phyloP scores from a whole-genome alignment of 1,140 invertebrate species.

The Pissodes strobi region DNA sequence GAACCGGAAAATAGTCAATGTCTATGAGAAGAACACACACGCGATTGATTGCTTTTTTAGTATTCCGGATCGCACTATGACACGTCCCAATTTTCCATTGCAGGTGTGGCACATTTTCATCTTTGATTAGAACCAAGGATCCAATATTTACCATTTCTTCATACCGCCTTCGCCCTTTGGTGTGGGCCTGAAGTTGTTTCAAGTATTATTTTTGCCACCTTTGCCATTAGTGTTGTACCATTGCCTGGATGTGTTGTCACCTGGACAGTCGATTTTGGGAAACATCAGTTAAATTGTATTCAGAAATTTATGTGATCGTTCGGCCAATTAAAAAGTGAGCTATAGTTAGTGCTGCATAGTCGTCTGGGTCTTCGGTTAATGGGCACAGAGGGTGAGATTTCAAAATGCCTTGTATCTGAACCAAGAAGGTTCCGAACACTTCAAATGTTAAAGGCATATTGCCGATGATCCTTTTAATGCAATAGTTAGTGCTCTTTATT shows the following conservation, averaged over 20 bases:
- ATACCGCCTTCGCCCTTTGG: slow-evolving; percentile 36
- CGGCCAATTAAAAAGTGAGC: slow-evolving; percentile 23
- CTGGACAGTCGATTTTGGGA: slow-evolving; percentile 37
- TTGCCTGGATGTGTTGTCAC: slow-evolving; percentile 43
- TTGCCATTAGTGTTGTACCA: slow-evolving; percentile 46
- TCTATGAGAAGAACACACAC: not conserved
- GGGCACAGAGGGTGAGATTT: too few species aligned
- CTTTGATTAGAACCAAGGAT: slow-evolving; percentile 5
- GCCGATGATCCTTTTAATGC: slow-evolving; percentile 38
- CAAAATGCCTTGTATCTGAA: slow-evolving; percentile 9
- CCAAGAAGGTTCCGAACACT: slow-evolving; percentile 43
- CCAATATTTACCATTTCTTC: slow-evolving; percentile 1
- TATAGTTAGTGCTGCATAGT: slow-evolving; percentile 46
- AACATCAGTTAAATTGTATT: slow-evolving; percentile 54
- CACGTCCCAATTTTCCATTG: not conserved
- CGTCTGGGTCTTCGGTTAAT: slow-evolving; percentile 47
- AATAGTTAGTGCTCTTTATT: slow-evolving; percentile 46
- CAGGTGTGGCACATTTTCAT: not conserved
- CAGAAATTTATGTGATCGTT: not conserved
- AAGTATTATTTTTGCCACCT: slow-evolving; percentile 48
- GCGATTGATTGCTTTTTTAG: not conserved
- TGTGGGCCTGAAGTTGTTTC: slow-evolving; percentile 38
- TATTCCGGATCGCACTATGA: not conserved
- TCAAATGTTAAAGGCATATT: slow-evolving; percentile 37
- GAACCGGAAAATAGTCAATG: too few species aligned